Base-by-base conservation (phyloP, 2,797 vertebrate genomes). In the Hoplostethus atlanticus region DNA sequence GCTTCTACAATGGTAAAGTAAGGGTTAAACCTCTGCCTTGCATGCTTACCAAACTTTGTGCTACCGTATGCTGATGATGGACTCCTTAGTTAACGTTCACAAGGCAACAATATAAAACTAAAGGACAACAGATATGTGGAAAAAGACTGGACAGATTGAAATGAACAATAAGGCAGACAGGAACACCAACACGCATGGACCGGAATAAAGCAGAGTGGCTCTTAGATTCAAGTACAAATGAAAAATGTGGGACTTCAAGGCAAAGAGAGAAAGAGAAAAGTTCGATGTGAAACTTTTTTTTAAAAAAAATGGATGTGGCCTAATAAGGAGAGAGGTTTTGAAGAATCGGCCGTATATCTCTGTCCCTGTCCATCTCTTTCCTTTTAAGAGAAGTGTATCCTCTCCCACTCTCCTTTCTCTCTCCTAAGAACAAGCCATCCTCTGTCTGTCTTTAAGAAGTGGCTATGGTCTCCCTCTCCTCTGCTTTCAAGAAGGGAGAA, bases 161-260 rank as follows among this genome's bases (percentile, higher is more conserved):
- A 73, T 50, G 61, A 70, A 76, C 68, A 25, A 80, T 78, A 61
- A 64, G 74, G 51, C 62, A 72, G 47, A 46, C 51, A 58, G 64
- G 1, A 55, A 46, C 10, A 57, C 16, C 21, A 44, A 65, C 47
- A 62, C 36, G 28, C 47, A 58, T 53, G 4, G 11, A 73, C 57
- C 56, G 71, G 53, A 60, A 64, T 6, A 15, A 63, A 60, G 28
- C 40, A 31, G 63, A 87, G 76, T 76, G 21, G 87, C 76, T 79
- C 70, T 71, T 40, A 80, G 7, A 42, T 56, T 81, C 73, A 79
- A 86, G 80, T 47, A 15, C 70, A 88, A 62, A 87, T 76, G 64
- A 80, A 85, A 36, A 44, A 42, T 28, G 17, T 51, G 71, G 56
- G 57, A 89, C 81, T 76, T 88, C 79, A 87, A 87, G 84, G 80